Conservation (phyloP, 1,140 invertebrate species). For the Protaetia brevitarsis region DNA sequence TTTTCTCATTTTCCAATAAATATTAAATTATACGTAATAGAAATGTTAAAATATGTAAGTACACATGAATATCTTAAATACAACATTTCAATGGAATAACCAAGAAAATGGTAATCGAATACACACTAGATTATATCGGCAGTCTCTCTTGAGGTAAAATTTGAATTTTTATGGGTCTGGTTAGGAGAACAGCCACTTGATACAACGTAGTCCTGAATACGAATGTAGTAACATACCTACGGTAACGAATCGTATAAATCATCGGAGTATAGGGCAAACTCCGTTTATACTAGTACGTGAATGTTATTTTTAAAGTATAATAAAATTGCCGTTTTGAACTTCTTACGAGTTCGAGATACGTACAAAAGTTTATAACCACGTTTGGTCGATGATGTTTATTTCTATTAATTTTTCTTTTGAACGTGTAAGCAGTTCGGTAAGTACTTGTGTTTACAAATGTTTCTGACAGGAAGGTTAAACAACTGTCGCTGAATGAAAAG, state of each 20-base stretch:
- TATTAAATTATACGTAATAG: no score
- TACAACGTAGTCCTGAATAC: neutral
- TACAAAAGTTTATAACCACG: neutral
- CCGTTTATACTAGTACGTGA: constrained; percentile 9
- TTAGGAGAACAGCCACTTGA: neutral
- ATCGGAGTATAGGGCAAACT: neutral
- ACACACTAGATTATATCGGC: no score
- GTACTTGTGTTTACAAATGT: neutral
- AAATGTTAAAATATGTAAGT: no score
- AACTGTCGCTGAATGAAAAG: no score
- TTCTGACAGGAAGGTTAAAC: no score
- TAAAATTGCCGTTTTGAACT: constrained; percentile 15
- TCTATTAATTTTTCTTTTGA: neutral
- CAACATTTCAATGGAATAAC: no score
- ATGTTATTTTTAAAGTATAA: constrained; percentile 14
- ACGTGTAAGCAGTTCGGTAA: neutral
- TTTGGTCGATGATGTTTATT: constrained; percentile 2
- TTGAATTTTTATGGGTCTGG: neutral
- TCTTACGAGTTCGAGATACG: neutral
- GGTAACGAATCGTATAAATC: neutral
- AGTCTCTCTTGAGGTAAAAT: no score
- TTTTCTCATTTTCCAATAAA: no score
- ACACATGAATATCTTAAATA: no score
- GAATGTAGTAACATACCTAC: constrained; percentile 8
- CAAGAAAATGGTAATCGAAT: no score